phyloP scores from a whole-genome alignment of 2,888 invertebrate genomes.

The Muscina levida region DNA sequence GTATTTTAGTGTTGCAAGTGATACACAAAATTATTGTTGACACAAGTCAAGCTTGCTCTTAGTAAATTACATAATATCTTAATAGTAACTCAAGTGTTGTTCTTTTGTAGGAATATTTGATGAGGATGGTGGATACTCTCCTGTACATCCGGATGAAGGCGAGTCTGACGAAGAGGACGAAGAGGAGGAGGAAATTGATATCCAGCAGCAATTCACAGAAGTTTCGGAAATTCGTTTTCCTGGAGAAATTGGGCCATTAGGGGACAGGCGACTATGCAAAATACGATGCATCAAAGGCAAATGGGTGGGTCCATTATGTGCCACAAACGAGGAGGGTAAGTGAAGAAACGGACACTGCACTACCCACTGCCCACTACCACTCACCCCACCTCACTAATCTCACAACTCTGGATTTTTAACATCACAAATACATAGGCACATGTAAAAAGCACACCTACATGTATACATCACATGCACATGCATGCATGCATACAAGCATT shows the following conservation, averaged over 20 bases:
- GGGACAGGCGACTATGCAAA: slow-evolving; percentile 88
- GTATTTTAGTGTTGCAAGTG: no score
- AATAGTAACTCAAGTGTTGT: no score
- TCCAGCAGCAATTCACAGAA: slow-evolving; percentile 79
- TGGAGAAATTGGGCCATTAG: slow-evolving; percentile 87
- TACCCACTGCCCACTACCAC: slow-evolving; percentile 50
- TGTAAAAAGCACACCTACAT: neutral
- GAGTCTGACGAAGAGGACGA: slow-evolving; percentile 78
- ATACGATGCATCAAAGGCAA: slow-evolving; percentile 91
- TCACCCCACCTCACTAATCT: slow-evolving; percentile 17
- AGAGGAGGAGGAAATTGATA: slow-evolving; percentile 78
- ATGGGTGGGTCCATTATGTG: slow-evolving; percentile 92
- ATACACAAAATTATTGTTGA: no score
- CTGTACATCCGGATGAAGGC: slow-evolving; percentile 77
- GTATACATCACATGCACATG: neutral
- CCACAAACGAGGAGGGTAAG: slow-evolving; percentile 86
- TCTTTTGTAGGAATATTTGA: slow-evolving; percentile 75
- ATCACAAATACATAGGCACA: neutral
- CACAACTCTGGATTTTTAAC: neutral
- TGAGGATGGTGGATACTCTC: slow-evolving; percentile 78
- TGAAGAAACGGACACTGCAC: slow-evolving; percentile 67
- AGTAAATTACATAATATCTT: no score
- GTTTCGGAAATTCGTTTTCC: slow-evolving; percentile 83
- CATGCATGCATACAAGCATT: neutral
- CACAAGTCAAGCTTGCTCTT: no score